phyloP scores from a whole-genome alignment of 1,140 invertebrate genomes.

The Cardiocondyla obscurior region DNA sequence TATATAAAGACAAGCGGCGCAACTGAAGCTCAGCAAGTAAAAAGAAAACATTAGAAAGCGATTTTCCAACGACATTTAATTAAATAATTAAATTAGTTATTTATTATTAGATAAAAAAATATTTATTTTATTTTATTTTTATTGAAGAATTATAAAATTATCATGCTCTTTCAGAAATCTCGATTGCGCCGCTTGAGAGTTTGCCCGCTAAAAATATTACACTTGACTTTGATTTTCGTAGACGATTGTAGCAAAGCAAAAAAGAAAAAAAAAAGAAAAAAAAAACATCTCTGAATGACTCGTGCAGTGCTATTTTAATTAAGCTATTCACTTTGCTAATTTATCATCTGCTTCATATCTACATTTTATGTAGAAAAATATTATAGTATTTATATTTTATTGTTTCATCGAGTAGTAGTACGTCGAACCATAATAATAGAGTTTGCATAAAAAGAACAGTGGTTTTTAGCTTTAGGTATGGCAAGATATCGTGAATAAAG shows the following conservation, averaged over 20 bases:
- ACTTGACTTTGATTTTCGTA: neutral
- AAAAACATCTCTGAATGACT: slow-evolving; percentile 11
- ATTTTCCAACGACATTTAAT: slow-evolving; percentile 1
- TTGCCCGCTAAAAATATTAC: neutral
- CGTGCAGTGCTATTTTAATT: slow-evolving; percentile 6
- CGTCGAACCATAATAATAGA: neutral
- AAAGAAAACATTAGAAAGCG: neutral
- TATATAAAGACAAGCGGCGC: neutral
- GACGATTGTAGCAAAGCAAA: neutral
- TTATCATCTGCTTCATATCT: slow-evolving; percentile 8
- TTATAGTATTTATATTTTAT: neutral
- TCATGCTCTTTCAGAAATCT: neutral
- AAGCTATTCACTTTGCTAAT: slow-evolving; percentile 36
- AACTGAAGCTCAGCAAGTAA: neutral
- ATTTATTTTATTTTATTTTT: slow-evolving; percentile 3
- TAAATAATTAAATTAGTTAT: neutral
- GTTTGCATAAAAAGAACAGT: slow-evolving; percentile 10
- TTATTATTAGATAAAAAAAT: neutral
- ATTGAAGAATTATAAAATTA: neutral
- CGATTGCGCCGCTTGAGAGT: slow-evolving; percentile 6
- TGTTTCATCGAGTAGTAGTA: neutral
- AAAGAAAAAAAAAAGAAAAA: too few relatives aligned
- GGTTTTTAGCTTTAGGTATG: slow-evolving; percentile 6
- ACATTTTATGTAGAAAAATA: slow-evolving; percentile 1
- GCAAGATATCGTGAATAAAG: neutral